Percentiles rank a stretch among this genome's conserved stretches.
Evolutionary conservation across 2,797 vertebrate species (phyloP).

Genomic region (Clarias platycephalus): DNA sequence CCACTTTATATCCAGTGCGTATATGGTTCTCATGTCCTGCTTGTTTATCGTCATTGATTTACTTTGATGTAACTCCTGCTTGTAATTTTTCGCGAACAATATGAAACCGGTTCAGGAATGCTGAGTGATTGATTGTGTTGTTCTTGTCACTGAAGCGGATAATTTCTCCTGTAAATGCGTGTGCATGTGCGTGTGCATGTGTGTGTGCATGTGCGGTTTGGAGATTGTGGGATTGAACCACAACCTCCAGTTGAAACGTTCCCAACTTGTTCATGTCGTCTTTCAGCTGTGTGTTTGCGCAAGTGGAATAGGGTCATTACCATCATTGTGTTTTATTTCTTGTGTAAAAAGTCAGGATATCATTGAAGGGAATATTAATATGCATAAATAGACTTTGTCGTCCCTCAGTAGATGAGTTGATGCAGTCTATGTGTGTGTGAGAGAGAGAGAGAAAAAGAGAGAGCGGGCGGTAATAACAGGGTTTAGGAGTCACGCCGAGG

Average conservation of each 20-base stretch:
- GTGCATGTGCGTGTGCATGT: neutral
- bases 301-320: neutral
- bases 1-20: slow-evolving; percentile 11
- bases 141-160: slow-evolving; percentile 12
- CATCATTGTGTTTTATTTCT: neutral
- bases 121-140: slow-evolving; percentile 9
- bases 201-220: neutral
- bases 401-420: neutral
- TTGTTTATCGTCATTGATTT: neutral
- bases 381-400: neutral
- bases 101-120: neutral
- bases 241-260: neutral
- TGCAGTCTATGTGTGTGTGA: slow-evolving; percentile 20
- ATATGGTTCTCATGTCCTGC: neutral
- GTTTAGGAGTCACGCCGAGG: slow-evolving; percentile 1
- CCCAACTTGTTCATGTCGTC: neutral
- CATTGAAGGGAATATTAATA: neutral
- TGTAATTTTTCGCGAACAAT: neutral
- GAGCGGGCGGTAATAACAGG: slow-evolving; percentile 16
- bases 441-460: neutral
- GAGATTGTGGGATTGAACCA: neutral
- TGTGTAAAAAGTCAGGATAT: neutral
- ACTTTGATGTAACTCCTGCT: neutral
- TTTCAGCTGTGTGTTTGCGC: neutral
- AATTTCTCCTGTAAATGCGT: neutral